A percentile compares a stretch with the other conserved stretches of the same genome.
Conservation (phyloP, 2,797 vertebrate species). For the Sardinella longiceps region DNA sequence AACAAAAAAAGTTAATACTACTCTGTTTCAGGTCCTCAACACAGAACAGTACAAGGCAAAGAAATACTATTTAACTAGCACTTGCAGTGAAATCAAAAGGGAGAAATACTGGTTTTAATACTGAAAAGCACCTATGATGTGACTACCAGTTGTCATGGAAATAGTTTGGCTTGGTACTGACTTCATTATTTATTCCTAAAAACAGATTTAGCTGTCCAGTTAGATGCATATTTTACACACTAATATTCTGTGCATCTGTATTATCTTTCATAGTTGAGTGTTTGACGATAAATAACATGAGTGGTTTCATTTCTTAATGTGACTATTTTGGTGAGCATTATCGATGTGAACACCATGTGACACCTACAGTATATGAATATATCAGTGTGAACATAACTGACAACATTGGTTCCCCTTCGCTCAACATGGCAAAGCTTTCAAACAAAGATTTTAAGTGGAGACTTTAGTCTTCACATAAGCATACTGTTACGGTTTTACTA, state of each 20-base stretch:
- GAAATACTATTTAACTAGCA: background rate
- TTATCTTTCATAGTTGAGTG: background rate
- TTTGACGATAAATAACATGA: background rate
- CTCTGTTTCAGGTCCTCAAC: background rate
- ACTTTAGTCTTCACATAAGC: background rate
- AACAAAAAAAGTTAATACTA: background rate
- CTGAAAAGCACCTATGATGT: background rate
- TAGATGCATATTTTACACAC: background rate
- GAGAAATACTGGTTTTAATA: conserved; percentile 11
- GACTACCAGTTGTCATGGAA: background rate
- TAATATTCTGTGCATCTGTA: background rate
- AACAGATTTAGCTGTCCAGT: conserved; percentile 2
- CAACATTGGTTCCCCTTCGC: background rate
- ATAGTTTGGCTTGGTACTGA: conserved; percentile 1
- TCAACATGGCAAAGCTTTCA: background rate
- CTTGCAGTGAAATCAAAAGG: background rate
- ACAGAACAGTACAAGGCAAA: background rate
- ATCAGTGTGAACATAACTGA: background rate
- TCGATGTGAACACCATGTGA: too few species aligned
- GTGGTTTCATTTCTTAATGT: conserved; percentile 1
- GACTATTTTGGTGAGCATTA: background rate
- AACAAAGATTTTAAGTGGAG: background rate
- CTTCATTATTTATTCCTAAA: background rate
- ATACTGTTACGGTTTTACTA: background rate
- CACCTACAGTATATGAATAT: too few species aligned